phyloP scores from a whole-genome alignment of 2,113 vertebrate species.

The Trichomycterus rosablanca region DNA sequence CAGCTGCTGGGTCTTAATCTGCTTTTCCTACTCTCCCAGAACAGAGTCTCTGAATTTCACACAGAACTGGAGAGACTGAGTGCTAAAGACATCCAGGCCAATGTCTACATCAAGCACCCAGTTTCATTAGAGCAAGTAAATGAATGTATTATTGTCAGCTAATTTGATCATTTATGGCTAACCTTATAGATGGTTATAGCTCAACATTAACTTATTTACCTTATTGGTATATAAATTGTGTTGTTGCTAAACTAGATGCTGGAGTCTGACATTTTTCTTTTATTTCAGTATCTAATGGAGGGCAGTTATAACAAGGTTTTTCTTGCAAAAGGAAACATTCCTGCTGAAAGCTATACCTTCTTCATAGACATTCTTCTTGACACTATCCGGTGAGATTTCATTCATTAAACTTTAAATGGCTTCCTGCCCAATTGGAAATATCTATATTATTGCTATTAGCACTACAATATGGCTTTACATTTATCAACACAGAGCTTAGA shows the following conservation, averaged over 20 bases:
- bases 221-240: neutral
- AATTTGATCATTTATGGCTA: too few relatives aligned
- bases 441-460: too few relatives aligned
- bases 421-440: neutral
- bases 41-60: conserved; percentile 92
- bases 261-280: neutral
- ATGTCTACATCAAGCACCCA: conserved; percentile 92
- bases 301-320: conserved; percentile 98
- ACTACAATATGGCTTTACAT: too few relatives aligned
- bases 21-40: conserved; percentile 93
- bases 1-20: conserved; percentile 89
- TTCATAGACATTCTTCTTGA: conserved; percentile 94
- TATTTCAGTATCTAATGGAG: conserved; percentile 87
- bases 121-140: conserved; percentile 81
- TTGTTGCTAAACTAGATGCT: neutral
- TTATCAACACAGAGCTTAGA: too few relatives aligned
- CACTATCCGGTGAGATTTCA: conserved; percentile 74
- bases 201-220: too few relatives aligned
- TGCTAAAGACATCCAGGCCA: conserved; percentile 85
- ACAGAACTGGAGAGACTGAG: conserved; percentile 90
- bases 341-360: conserved; percentile 90
- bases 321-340: conserved; percentile 94
- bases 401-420: neutral
- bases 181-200: too few relatives aligned
- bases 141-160: too few relatives aligned